Evolutionary conservation across 1,140 invertebrate species (phyloP).

Genomic region (Cherax destructor): DNA sequence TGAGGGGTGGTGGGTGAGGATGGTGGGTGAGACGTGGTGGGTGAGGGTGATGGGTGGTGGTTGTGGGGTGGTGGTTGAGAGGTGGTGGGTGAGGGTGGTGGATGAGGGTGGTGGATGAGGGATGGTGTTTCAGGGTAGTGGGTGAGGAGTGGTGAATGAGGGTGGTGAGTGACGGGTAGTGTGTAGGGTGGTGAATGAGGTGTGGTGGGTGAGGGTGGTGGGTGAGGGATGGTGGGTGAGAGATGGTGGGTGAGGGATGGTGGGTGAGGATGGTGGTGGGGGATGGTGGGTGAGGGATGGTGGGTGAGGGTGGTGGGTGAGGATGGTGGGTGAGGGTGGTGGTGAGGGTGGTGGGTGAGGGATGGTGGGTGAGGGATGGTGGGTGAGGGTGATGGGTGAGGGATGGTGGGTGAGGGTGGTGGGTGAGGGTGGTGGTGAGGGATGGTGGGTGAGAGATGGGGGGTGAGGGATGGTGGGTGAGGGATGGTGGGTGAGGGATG

Average conservation of each 20-base stretch:
- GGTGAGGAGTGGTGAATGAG: background rate
- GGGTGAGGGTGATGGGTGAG: too few species aligned
- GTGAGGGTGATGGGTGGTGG: too few species aligned
- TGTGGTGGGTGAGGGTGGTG: too few species aligned
- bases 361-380: background rate
- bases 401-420: too few species aligned
- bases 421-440: background rate
- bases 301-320: background rate
- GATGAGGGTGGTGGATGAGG: background rate
- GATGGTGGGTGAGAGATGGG: background rate
- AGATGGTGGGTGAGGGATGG: background rate
- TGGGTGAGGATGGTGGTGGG: background rate
- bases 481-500: background rate
- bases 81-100: background rate
- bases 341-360: background rate
- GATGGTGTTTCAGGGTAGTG: background rate
- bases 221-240: too few species aligned
- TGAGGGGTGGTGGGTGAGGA: background rate
- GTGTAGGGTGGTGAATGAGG: too few species aligned
- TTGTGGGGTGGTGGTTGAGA: too few species aligned
- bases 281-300: too few species aligned
- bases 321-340: background rate
- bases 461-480: background rate
- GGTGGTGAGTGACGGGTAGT: background rate
- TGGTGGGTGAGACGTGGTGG: too few species aligned